Base-by-base conservation (phyloP, 2,113 vertebrate species). In the Scytalopus superciliaris region DNA sequence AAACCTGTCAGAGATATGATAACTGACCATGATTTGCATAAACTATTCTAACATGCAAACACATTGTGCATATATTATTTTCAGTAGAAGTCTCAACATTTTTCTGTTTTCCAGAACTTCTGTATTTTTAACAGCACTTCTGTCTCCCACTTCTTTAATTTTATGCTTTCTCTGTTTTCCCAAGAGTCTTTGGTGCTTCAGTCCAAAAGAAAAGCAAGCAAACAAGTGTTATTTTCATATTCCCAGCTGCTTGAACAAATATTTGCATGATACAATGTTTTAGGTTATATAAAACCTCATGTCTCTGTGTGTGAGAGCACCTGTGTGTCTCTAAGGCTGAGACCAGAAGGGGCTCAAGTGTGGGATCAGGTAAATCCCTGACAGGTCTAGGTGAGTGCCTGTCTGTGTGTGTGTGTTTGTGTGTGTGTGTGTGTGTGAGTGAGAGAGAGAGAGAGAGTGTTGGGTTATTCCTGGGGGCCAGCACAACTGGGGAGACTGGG, bases 401-500 rank as follows among this genome's bases (percentile, higher is more conserved):
- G 6, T 30, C 28, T 14, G 60, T 19, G 14, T 19, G 11, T 64
- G 14, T 52, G 50, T 53, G 50, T 53, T 14, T 53, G 14, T 55
- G 30, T 55, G 28, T 55, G 53, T 55, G 6, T n/a, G 10, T 35
- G 12, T 31, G 6, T 19, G 11, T 25, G 13, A 1, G 6, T 2
- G 3, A n/a, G n/a, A n/a, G n/a, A n/a, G n/a, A n/a, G n/a, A n/a
- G n/a, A n/a, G n/a, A n/a, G n/a, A n/a, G n/a, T n/a, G n/a, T n/a
- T n/a, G n/a, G n/a, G n/a, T 19, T 12, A 35, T 9, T 7, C 5
- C 28, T 19, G 23, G 22, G 11, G 44, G 24, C 7, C 31, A 74
- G 16, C 12, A 60, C 7, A 55, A 3, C 19, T 60, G 0, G 0
- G 30, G 30, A 78, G 3, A 66, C 13, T 47, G 56, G 3, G 2